phyloP scores from a whole-genome alignment of 2,888 invertebrate species.

The Cephus pulcher region DNA sequence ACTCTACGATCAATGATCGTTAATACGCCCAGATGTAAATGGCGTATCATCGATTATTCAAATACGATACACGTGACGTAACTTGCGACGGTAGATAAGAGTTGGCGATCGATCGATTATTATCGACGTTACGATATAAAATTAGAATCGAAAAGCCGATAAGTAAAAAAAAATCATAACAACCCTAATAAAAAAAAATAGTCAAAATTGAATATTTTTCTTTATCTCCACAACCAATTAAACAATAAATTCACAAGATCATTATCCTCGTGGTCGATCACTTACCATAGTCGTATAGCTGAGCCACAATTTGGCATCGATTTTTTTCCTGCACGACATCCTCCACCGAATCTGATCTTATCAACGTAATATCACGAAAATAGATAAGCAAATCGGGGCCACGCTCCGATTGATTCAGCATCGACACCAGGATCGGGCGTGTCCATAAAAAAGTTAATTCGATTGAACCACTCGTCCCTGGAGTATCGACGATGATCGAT shows the following conservation, averaged over 20 bases:
- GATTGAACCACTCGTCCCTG: too few relatives aligned
- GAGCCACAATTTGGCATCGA: conserved; percentile 54
- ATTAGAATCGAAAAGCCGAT: too few relatives aligned
- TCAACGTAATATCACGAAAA: not conserved
- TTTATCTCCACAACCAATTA: not conserved
- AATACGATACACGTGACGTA: not conserved
- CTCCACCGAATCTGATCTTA: conserved; percentile 12
- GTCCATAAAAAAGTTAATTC: too few relatives aligned
- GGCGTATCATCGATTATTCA: not conserved
- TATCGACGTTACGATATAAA: too few relatives aligned
- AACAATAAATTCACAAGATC: not conserved
- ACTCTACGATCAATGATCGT: not conserved
- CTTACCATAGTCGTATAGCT: conserved; percentile 54
- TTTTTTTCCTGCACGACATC: conserved; percentile 59
- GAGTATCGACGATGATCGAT: too few relatives aligned
- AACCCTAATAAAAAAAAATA: not conserved
- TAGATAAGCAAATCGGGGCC: not conserved
- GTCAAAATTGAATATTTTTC: not conserved
- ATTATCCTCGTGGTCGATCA: not conserved
- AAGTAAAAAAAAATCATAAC: not conserved
- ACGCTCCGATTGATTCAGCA: not conserved
- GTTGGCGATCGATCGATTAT: not conserved
- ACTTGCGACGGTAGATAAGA: not conserved
- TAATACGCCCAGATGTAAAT: not conserved
- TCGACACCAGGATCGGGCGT: not conserved